These are phyloP conservation scores for Diploptera punctata DNA, from an alignment of 2,888 invertebrate species.

Conservation along the genomic window DNA sequence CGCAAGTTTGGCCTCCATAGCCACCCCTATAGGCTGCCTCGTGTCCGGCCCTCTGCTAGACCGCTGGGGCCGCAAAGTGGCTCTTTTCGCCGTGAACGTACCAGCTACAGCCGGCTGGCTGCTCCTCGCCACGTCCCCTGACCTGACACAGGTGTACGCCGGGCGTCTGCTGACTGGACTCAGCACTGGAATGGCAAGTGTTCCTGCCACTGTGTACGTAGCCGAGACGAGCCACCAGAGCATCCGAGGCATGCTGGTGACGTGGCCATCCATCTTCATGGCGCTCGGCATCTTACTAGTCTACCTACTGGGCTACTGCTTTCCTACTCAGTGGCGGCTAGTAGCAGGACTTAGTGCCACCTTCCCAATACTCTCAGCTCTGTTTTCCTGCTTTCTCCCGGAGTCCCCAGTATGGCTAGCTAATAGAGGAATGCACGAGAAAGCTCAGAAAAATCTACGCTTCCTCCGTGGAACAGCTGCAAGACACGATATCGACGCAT, in stretches of 20 bases:
- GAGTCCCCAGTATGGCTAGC: constrained; percentile 64
- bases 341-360: constrained; percentile 35
- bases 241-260: constrained; percentile 59
- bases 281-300: constrained; percentile 61
- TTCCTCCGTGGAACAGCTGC: constrained; percentile 52
- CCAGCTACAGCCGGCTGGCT: constrained; percentile 62
- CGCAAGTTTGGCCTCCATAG: constrained; percentile 62
- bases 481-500: constrained; percentile 20
- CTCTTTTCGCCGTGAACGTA: constrained; percentile 57
- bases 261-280: constrained; percentile 62
- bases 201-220: constrained; percentile 61
- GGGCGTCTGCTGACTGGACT: constrained; percentile 55
- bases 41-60: constrained; percentile 60
- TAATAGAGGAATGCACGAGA: constrained; percentile 56
- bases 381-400: constrained; percentile 56
- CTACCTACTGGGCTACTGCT: constrained; percentile 59
- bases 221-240: constrained; percentile 59
- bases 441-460: constrained; percentile 56
- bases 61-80: constrained; percentile 59
- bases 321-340: constrained; percentile 51
- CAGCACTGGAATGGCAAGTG: constrained; percentile 61
- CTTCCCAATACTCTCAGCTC: constrained; percentile 27
- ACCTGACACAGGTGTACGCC: constrained; percentile 44
- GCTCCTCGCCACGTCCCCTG: constrained; percentile 53
- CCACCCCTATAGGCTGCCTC: constrained; percentile 62